Percentiles rank a stretch among this genome's conserved stretches.
Conservation (phyloP, 2,888 invertebrate species). For the Gisinianus flammeolus region DNA sequence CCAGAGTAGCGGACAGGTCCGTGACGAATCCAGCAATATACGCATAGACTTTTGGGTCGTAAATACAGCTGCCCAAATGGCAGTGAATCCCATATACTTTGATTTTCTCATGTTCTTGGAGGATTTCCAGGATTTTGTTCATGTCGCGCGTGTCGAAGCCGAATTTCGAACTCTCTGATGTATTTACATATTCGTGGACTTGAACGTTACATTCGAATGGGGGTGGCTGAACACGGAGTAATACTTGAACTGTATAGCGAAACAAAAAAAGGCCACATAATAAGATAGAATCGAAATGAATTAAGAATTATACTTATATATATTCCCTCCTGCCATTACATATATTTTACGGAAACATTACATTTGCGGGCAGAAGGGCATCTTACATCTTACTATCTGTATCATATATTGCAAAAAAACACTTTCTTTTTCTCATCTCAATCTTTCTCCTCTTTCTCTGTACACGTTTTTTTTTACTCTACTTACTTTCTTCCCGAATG, state of each 20-base stretch:
- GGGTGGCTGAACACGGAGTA: constrained; percentile 61
- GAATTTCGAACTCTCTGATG: constrained; percentile 61
- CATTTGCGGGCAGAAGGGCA: too few relatives aligned
- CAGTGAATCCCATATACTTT: constrained; percentile 62
- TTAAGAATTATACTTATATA: too few relatives aligned
- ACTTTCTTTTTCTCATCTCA: too few relatives aligned
- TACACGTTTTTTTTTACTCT: background rate
- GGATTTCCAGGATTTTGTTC: constrained; percentile 56
- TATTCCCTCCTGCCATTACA: too few relatives aligned
- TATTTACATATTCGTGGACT: constrained; percentile 61
- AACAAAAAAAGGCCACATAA: background rate
- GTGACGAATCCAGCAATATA: constrained; percentile 59
- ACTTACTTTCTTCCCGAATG: background rate
- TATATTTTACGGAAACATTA: too few relatives aligned
- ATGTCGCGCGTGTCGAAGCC: constrained; percentile 60
- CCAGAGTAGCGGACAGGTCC: constrained; percentile 47
- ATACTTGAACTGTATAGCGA: constrained; percentile 56
- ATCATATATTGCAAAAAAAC: too few relatives aligned
- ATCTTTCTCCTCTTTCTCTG: too few relatives aligned
- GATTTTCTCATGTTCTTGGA: constrained; percentile 55
- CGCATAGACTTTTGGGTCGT: constrained; percentile 56
- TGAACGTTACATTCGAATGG: constrained; percentile 59
- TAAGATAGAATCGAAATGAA: too few relatives aligned
- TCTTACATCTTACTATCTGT: too few relatives aligned
- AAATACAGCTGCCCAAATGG: constrained; percentile 60